These are phyloP conservation scores for Paramuricea clavata DNA, from an alignment of 92 coral and sea anemone species.

Conservation along the genomic window DNA sequence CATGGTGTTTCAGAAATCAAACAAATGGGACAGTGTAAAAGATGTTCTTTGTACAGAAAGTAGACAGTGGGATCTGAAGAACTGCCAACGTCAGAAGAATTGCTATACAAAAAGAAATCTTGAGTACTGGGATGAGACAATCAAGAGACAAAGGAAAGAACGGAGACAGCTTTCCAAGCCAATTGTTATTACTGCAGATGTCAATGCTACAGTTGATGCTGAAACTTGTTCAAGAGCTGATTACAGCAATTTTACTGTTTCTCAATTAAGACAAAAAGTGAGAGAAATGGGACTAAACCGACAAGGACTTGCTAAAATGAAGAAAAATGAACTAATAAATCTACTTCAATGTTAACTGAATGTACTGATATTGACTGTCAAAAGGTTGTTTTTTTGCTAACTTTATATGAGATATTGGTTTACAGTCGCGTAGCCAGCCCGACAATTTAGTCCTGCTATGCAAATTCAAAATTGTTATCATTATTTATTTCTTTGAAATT, in stretches of 20 bases:
- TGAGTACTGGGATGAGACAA: slow-evolving; percentile 61
- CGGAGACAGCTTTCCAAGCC: no score
- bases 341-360: no score
- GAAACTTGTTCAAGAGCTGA: no score
- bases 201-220: not conserved
- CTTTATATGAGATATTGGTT: no score
- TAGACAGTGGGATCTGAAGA: slow-evolving; percentile 54
- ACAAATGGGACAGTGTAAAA: slow-evolving; percentile 61
- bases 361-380: no score
- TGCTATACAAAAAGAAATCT: slow-evolving; percentile 59
- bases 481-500: no score
- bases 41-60: slow-evolving; percentile 66
- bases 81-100: slow-evolving; percentile 57
- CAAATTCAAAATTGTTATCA: no score
- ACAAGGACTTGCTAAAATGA: slow-evolving; percentile 64
- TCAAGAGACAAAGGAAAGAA: not conserved
- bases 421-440: no score
- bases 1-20: slow-evolving; percentile 47
- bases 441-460: no score
- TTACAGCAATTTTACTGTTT: not conserved
- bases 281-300: slow-evolving; percentile 9
- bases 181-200: slow-evolving; percentile 22
- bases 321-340: slow-evolving; percentile 4
- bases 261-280: not conserved
- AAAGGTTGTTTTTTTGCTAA: no score